Conservation (phyloP, 2,888 invertebrate species). For the Euplagia quadripunctaria region DNA sequence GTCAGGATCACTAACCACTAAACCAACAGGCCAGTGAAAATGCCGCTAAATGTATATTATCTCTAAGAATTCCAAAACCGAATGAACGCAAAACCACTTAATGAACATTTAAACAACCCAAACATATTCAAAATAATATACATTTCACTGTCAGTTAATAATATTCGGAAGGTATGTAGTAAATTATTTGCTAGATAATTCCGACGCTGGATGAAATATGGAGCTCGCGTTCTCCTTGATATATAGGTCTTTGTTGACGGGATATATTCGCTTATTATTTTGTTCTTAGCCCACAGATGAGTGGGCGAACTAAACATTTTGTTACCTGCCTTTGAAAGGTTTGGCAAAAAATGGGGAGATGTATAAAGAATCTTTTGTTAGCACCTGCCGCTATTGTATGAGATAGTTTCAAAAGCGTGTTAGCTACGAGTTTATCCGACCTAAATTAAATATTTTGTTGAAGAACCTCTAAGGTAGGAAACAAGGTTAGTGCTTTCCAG, state of each 20-base stretch:
- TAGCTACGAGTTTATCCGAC: not conserved
- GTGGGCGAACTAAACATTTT: conserved; percentile 11
- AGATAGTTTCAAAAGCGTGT: conserved; percentile 11
- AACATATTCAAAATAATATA: conserved; percentile 31
- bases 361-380: conserved; percentile 13
- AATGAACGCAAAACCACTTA: not conserved
- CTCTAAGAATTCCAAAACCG: not conserved
- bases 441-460: not conserved
- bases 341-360: conserved; percentile 8
- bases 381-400: conserved; percentile 12
- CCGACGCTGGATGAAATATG: conserved; percentile 42
- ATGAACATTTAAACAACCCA: conserved; percentile 27
- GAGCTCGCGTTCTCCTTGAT: conserved; percentile 30
- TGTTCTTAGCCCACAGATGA: conserved; percentile 4
- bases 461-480: not conserved
- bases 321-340: conserved; percentile 7
- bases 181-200: conserved; percentile 50
- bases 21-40: too few species aligned
- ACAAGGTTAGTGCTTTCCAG: not conserved
- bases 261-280: conserved; percentile 23
- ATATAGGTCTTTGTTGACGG: conserved; percentile 41
- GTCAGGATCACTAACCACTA: too few species aligned
- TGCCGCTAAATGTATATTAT: not conserved
- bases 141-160: conserved; percentile 35
- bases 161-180: conserved; percentile 24